phyloP scores from a whole-genome alignment of 2,888 invertebrate species.

The Drosophila subsilvestris region DNA sequence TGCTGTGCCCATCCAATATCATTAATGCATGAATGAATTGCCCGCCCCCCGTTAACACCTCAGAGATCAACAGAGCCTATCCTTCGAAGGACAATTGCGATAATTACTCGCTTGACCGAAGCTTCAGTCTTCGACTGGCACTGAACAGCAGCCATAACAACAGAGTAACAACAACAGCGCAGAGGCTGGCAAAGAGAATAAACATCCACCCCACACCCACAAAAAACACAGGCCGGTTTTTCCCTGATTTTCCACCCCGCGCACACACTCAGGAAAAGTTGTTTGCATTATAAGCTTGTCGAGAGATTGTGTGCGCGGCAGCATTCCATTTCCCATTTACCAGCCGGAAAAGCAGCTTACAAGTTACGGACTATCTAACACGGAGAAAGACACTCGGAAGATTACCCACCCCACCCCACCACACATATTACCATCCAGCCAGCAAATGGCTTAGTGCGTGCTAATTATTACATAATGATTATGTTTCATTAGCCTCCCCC shows the following conservation, averaged over 20 bases:
- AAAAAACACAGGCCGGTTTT: slow-evolving; percentile 23
- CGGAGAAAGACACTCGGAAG: slow-evolving; percentile 13
- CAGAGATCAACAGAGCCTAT: slow-evolving; percentile 58
- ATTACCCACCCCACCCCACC: neutral
- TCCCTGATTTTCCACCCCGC: slow-evolving; percentile 9
- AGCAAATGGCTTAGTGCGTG: slow-evolving; percentile 56
- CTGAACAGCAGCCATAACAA: slow-evolving; percentile 53
- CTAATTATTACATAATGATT: slow-evolving; percentile 75
- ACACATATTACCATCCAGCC: slow-evolving; percentile 2
- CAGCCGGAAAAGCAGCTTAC: slow-evolving; percentile 38
- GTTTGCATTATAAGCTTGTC: slow-evolving; percentile 76
- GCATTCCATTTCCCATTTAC: neutral
- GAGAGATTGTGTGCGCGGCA: slow-evolving; percentile 56
- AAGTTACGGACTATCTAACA: slow-evolving; percentile 2
- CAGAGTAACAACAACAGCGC: slow-evolving; percentile 10
- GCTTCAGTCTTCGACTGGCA: slow-evolving; percentile 42
- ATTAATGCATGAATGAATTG: slow-evolving; percentile 32
- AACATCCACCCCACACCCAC: slow-evolving; percentile 35
- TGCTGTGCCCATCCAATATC: slow-evolving; percentile 14
- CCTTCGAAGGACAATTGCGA: slow-evolving; percentile 67
- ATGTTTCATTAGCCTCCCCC: slow-evolving; percentile 62
- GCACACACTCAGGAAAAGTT: slow-evolving; percentile 36
- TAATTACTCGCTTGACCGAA: slow-evolving; percentile 68
- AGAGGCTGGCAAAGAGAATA: slow-evolving; percentile 26
- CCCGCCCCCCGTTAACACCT: slow-evolving; percentile 52